phyloP scores from a whole-genome alignment of 2,113 vertebrate species.

The Oxyura jamaicensis region DNA sequence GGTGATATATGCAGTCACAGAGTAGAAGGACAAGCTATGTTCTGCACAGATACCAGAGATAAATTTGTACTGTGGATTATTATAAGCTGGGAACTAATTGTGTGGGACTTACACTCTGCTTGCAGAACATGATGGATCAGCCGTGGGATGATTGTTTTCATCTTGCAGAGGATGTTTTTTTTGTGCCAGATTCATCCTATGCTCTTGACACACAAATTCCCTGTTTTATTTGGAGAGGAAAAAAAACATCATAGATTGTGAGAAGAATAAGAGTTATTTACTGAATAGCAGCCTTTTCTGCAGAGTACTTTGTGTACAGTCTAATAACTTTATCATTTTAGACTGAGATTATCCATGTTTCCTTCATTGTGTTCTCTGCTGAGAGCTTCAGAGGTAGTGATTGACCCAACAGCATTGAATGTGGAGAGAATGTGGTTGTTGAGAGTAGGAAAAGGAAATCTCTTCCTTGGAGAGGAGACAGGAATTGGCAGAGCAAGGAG shows the following conservation, averaged over 20 bases:
- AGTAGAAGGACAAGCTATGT: neutral
- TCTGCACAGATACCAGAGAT: neutral
- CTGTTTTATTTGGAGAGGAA: neutral
- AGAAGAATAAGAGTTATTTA: neutral
- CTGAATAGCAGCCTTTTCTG: neutral
- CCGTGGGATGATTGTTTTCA: neutral
- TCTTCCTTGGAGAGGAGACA: neutral
- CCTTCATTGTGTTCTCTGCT: neutral
- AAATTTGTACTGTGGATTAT: neutral
- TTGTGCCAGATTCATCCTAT: rapidly evolving
- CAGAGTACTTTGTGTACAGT: neutral
- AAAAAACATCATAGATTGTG: neutral
- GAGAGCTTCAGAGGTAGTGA: neutral
- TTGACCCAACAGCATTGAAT: neutral
- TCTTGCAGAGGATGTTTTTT: neutral
- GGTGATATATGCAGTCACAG: neutral
- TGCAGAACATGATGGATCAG: neutral
- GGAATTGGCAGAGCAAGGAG: neutral
- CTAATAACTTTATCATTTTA: neutral
- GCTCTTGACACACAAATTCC: neutral
- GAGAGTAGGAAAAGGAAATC: neutral
- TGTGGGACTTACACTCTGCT: neutral
- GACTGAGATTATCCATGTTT: neutral
- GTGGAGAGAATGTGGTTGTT: neutral
- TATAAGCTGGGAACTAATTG: neutral